phyloP scores from a whole-genome alignment of 1,140 invertebrate species.

The Drosophila baimaii region DNA sequence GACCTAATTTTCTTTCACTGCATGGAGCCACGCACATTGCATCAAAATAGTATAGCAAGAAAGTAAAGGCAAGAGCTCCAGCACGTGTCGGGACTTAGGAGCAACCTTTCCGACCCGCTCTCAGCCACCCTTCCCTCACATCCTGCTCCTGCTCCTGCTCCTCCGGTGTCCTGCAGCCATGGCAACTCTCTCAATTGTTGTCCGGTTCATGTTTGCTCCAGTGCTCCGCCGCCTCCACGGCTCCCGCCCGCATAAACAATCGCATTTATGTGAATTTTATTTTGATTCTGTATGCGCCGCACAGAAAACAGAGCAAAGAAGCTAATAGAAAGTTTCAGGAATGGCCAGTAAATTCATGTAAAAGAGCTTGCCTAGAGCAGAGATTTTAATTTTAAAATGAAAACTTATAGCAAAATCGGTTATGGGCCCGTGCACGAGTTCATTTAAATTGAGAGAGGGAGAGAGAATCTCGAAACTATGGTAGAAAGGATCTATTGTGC shows the following conservation, averaged over 20 bases:
- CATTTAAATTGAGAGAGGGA: not conserved
- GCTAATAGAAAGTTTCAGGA: constrained; percentile 35
- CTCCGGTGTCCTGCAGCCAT: constrained; percentile 11
- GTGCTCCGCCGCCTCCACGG: not conserved
- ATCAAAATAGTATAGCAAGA: constrained; percentile 11
- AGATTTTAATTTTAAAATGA: constrained; percentile 22
- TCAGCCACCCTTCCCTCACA: not conserved
- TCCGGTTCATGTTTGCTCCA: constrained; percentile 35
- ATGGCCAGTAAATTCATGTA: constrained; percentile 20
- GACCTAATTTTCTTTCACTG: not conserved
- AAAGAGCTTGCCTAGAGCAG: constrained; percentile 8
- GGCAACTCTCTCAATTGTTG: constrained; percentile 42
- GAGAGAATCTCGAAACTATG: not conserved
- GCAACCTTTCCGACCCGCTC: constrained; percentile 10
- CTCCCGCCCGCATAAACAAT: constrained; percentile 22
- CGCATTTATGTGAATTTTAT: constrained; percentile 71
- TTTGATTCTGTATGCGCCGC: constrained; percentile 53
- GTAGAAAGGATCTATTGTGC: no score
- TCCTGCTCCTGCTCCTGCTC: no score
- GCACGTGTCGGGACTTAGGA: constrained; percentile 48
- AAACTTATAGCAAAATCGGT: constrained; percentile 1
- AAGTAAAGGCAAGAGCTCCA: constrained; percentile 23
- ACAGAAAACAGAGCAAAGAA: constrained; percentile 12
- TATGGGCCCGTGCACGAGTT: not conserved
- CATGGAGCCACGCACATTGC: constrained; percentile 25